Evolutionary conservation across 2,113 vertebrate genomes (phyloP), one percentile per base, ranked within the genome.

Genomic region (Microtus pennsylvanicus): DNA sequence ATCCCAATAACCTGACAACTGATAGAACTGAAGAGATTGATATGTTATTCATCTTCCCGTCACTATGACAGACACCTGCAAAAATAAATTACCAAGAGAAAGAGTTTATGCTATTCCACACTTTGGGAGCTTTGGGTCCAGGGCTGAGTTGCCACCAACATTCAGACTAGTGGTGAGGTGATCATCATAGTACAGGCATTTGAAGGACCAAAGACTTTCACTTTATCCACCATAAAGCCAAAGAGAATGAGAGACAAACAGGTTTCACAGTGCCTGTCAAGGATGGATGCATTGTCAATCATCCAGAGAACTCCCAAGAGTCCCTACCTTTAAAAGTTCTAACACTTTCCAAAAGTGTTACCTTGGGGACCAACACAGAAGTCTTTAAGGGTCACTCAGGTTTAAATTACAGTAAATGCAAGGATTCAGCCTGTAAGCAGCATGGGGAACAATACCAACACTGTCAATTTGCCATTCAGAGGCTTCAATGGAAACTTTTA

Each of bases 101-200:
- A 67, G 0, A 2, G n/a, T 35, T 10, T 16, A 22, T 22, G 19
- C 10, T 91, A 8, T 33, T 17, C 19, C 3, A 7, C 5, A 30
- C 12, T 26, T 24, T 5, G 47, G 33, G 35, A 65, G 10, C 19
- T 67, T 83, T 38, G 22, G 9, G 42, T 52, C 0, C 1, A 9
- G 28, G 19, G 7, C 4, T 33, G 17, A 22, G 3, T 42, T 10
- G 5, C 1, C 5, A 19, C 5, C 33, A 10, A 38, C 7, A 19
- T 83, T 38, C 14, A 13, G 42, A 19, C 3, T 69, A 19, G 14
- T 58, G 10, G 3, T 1, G 9, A 61, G 67, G 21, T 33, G 19
- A 3, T 1, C 50, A 55, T 19, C 65, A 14, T 35, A 69, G 4
- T 19, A 45, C 1, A 21, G 33, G n/a, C 28, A 14, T 26, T 45